Evolutionary conservation across 2,113 vertebrate genomes (phyloP).

Genomic region (Dissostichus mawsoni): DNA sequence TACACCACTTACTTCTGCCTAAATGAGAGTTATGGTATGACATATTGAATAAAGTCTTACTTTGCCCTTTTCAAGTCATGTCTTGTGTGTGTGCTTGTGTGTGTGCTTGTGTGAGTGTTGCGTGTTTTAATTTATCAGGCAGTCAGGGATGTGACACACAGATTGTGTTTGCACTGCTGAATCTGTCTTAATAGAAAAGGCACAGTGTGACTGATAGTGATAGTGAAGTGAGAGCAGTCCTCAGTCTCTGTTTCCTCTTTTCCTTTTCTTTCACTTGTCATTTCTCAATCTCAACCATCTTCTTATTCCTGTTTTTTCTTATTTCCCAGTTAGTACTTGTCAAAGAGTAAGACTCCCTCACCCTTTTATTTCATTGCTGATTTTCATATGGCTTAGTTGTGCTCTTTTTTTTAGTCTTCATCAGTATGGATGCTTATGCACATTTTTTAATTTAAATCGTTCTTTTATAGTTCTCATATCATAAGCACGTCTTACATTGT

Average conservation of each 20-base stretch:
- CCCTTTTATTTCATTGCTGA: background rate
- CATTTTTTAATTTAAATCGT: no score
- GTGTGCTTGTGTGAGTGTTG: background rate
- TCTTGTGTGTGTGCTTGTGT: background rate
- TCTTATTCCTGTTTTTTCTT: slow-evolving; percentile 19
- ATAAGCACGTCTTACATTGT: no score
- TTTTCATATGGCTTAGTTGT: no score
- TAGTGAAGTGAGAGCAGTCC: background rate
- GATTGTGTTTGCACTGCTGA: slow-evolving; percentile 31
- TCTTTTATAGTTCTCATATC: no score
- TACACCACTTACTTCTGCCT: no score
- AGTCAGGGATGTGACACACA: slow-evolving; percentile 32
- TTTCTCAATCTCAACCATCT: background rate
- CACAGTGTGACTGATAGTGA: slow-evolving; percentile 4
- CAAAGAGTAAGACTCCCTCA: background rate
- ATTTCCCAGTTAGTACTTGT: slow-evolving; percentile 6
- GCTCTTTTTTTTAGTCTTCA: no score
- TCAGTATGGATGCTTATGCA: no score
- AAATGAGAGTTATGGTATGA: no score
- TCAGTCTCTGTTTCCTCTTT: background rate
- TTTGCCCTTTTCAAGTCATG: background rate
- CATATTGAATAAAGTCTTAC: background rate
- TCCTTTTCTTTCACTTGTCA: background rate
- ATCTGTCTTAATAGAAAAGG: slow-evolving; percentile 22
- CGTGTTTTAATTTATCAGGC: background rate